phyloP scores from a whole-genome alignment of 2,888 invertebrate species.

The Ryuthela nishihirai region DNA sequence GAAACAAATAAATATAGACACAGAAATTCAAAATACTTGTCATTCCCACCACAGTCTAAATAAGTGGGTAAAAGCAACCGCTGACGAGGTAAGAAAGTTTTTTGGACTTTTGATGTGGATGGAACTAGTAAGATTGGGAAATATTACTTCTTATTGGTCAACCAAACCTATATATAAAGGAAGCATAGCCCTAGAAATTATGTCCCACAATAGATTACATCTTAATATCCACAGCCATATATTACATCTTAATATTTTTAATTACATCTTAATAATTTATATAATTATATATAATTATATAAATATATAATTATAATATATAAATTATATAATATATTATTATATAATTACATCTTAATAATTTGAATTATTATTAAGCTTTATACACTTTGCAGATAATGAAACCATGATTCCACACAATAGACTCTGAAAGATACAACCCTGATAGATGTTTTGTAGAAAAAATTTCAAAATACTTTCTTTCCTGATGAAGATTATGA shows the following conservation, averaged over 20 bases:
- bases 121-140: background rate
- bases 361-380: conserved; percentile 7
- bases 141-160: background rate
- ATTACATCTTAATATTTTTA: too few relatives aligned
- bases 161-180: background rate
- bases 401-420: background rate
- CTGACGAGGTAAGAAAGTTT: background rate
- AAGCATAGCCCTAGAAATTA: background rate
- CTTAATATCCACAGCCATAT: too few relatives aligned
- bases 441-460: conserved; percentile 2
- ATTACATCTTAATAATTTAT: too few relatives aligned
- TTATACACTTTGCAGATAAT: conserved; percentile 15
- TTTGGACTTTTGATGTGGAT: background rate
- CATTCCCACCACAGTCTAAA: background rate
- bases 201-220: background rate
- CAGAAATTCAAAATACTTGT: background rate
- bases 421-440: conserved; percentile 6
- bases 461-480: background rate
- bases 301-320: too few relatives aligned
- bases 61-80: background rate
- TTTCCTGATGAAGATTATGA: conserved; percentile 9
- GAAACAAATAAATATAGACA: background rate
- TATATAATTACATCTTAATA: too few relatives aligned
- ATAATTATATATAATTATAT: too few relatives aligned
- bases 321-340: too few relatives aligned